Conservation (phyloP, 2,888 invertebrate species). For the Caenorhabditis sp. region DNA sequence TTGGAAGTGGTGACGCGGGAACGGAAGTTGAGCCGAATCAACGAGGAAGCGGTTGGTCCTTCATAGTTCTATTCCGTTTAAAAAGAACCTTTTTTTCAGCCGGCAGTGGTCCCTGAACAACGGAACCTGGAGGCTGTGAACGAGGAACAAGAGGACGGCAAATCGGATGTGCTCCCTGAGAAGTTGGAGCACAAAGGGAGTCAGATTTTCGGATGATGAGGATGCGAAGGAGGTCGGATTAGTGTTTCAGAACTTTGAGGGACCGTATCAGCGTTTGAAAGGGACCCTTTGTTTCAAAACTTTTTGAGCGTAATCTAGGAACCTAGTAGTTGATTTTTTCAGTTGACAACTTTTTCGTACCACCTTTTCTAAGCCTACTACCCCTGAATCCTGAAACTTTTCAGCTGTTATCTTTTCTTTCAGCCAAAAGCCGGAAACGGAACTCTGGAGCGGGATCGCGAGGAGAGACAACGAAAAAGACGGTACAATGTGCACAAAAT, state of each 20-base stretch:
- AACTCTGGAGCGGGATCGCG: constrained; percentile 53
- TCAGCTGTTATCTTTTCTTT: neutral
- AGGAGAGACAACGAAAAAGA: constrained; percentile 57
- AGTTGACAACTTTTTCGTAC: neutral
- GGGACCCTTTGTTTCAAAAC: too few species aligned
- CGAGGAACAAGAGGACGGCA: constrained; percentile 59
- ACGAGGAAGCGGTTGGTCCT: constrained; percentile 69
- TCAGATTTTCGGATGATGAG: constrained; percentile 62
- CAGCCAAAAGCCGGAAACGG: constrained; percentile 51
- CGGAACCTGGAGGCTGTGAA: constrained; percentile 57
- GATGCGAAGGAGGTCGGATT: constrained; percentile 59
- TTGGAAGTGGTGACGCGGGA: constrained; percentile 77
- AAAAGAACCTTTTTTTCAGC: too few species aligned
- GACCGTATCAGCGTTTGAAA: too few species aligned
- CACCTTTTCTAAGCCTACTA: neutral
- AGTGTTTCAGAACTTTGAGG: too few species aligned
- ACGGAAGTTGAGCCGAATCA: constrained; percentile 72
- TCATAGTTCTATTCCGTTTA: too few species aligned
- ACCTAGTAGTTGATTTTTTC: too few species aligned
- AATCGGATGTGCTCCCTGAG: constrained; percentile 80
- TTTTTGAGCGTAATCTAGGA: too few species aligned
- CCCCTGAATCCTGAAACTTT: too few species aligned
- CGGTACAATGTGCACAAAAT: constrained; percentile 89
- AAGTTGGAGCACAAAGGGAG: constrained; percentile 78
- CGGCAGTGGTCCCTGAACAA: constrained; percentile 36